A percentile compares a stretch with the other conserved stretches of the same genome.
Evolutionary conservation across 2,113 vertebrate species (phyloP).

Genomic region (Catharus fuscescens): DNA sequence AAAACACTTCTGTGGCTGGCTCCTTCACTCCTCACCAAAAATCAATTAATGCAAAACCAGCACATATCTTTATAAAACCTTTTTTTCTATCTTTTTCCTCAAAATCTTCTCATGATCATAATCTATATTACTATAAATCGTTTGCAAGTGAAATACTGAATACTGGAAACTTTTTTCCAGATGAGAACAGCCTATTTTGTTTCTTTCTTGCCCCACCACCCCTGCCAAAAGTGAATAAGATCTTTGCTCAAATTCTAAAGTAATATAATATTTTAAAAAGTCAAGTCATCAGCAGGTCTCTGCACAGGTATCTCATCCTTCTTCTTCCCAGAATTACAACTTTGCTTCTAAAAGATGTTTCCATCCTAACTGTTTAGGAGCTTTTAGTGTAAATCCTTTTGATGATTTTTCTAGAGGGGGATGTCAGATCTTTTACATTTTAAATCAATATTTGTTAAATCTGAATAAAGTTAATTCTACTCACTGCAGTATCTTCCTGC

Average conservation of each 20-base stretch:
- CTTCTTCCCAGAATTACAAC: not conserved
- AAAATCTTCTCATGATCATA: not conserved
- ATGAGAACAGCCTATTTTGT: not conserved
- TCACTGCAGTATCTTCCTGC: not conserved
- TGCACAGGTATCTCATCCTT: not conserved
- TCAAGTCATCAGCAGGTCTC: not conserved
- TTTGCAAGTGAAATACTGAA: not conserved
- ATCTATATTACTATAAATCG: not conserved
- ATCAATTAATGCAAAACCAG: too few species aligned
- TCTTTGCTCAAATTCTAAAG: not conserved
- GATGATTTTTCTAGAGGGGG: not conserved
- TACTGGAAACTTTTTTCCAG: not conserved
- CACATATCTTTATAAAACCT: not conserved
- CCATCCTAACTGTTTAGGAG: not conserved
- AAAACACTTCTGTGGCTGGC: too few species aligned
- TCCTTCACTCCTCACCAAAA: too few species aligned
- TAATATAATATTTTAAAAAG: not conserved
- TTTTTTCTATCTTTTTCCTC: not conserved
- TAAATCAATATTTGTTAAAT: not conserved
- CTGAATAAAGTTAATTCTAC: conserved; percentile 2
- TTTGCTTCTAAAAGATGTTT: not conserved
- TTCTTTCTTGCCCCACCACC: not conserved
- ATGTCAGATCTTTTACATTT: conserved; percentile 3
- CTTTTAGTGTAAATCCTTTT: not conserved
- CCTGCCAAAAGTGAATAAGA: not conserved